Conservation (phyloP, 2,797 vertebrate genomes). For the Mormyrops attenuatus region DNA sequence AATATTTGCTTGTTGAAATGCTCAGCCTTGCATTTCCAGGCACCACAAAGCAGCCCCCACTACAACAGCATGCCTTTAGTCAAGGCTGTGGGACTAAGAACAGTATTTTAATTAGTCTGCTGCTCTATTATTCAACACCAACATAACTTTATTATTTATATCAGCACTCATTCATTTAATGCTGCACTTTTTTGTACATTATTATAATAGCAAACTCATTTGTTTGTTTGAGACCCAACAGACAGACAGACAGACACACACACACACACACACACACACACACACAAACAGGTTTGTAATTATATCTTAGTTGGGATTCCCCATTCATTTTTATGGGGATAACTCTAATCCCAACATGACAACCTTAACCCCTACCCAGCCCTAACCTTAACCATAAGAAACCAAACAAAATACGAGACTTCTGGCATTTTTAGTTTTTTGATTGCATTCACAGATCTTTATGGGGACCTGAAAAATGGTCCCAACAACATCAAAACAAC, state of each 20-base stretch:
- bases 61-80: neutral
- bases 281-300: no score
- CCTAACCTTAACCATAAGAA: no score
- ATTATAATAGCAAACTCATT: conserved; percentile 50
- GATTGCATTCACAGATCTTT: neutral
- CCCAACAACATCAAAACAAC: neutral
- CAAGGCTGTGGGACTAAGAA: conserved; percentile 2
- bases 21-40: neutral
- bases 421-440: no score
- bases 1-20: conserved; percentile 11
- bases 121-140: conserved; percentile 43
- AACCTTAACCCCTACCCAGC: no score
- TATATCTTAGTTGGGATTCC: no score
- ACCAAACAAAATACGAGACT: no score
- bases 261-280: neutral
- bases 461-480: neutral
- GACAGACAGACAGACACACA: neutral
- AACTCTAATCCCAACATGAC: no score
- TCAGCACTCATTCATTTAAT: conserved; percentile 44
- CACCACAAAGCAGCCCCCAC: neutral
- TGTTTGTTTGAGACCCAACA: conserved; percentile 40
- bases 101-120: conserved; percentile 5
- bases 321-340: no score
- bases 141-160: conserved; percentile 46
- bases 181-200: conserved; percentile 44